These are phyloP conservation scores for Scleropages formosus DNA, from an alignment of 2,797 vertebrate species.

Conservation along the genomic window DNA sequence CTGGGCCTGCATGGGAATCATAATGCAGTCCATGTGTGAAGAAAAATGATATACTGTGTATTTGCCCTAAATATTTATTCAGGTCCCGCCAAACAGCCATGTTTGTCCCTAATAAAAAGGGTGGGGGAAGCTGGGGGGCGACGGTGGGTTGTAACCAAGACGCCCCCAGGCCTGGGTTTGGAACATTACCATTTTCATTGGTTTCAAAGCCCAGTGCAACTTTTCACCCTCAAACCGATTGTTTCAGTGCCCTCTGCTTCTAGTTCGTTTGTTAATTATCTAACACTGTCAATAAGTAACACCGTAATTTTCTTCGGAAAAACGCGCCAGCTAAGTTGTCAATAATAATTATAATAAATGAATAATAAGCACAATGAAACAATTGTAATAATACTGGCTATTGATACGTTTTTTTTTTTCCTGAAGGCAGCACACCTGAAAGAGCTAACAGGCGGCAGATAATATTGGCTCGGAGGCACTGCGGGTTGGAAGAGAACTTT, in stretches of 20 bases:
- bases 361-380: too few species aligned
- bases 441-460: background rate
- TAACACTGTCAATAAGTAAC: too few species aligned
- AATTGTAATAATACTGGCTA: too few species aligned
- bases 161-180: constrained; percentile 67
- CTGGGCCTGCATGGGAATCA: constrained; percentile 96
- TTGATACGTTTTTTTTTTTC: too few species aligned
- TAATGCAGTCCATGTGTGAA: constrained; percentile 97
- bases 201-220: constrained; percentile 58
- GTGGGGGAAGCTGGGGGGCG: constrained; percentile 52
- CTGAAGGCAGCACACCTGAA: too few species aligned
- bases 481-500: background rate
- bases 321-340: too few species aligned
- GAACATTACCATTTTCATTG: constrained; percentile 74
- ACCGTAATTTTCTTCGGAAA: background rate
- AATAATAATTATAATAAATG: too few species aligned
- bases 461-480: background rate
- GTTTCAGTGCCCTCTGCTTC: too few species aligned
- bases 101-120: constrained; percentile 75
- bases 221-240: constrained; percentile 30
- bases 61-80: constrained; percentile 95
- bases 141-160: constrained; percentile 57
- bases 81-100: constrained; percentile 83
- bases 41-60: constrained; percentile 97
- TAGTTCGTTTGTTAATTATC: too few species aligned